phyloP scores from a whole-genome alignment of 1,140 invertebrate genomes.

The Ceratitis capitata region DNA sequence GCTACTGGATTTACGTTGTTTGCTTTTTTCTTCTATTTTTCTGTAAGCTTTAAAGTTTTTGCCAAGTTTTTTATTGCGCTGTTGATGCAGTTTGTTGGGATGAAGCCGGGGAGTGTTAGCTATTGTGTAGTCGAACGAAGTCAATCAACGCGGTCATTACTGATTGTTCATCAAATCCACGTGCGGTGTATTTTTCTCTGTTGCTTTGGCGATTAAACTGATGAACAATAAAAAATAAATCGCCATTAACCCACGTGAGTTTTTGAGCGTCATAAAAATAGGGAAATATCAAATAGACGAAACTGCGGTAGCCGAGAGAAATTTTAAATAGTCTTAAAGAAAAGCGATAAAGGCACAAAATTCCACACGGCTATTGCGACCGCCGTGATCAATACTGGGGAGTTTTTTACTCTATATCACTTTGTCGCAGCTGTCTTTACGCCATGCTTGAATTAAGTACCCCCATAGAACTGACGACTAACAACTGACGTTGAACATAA shows the following conservation, averaged over 20 bases:
- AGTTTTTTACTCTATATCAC: too few species aligned
- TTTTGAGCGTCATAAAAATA: background rate
- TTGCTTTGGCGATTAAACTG: background rate
- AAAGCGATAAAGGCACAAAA: too few species aligned
- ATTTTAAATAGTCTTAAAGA: too few species aligned
- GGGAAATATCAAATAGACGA: background rate
- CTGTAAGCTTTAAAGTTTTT: background rate
- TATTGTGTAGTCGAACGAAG: background rate
- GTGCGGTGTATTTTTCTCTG: background rate
- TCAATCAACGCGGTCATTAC: background rate
- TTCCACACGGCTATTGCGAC: too few species aligned
- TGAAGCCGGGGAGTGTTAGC: too few species aligned
- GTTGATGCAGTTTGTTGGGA: too few species aligned
- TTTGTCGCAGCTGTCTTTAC: too few species aligned
- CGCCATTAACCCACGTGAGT: background rate
- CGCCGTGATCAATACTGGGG: too few species aligned
- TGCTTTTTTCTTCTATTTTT: background rate
- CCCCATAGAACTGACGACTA: too few species aligned
- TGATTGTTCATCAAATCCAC: background rate
- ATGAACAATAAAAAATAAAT: background rate
- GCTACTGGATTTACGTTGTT: conserved; percentile 19
- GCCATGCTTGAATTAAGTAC: too few species aligned
- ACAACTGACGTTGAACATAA: too few species aligned
- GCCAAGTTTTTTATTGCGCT: background rate
- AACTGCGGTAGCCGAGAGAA: background rate